phyloP scores from a whole-genome alignment of 1,140 invertebrate genomes.

The Papilio polyxenes region DNA sequence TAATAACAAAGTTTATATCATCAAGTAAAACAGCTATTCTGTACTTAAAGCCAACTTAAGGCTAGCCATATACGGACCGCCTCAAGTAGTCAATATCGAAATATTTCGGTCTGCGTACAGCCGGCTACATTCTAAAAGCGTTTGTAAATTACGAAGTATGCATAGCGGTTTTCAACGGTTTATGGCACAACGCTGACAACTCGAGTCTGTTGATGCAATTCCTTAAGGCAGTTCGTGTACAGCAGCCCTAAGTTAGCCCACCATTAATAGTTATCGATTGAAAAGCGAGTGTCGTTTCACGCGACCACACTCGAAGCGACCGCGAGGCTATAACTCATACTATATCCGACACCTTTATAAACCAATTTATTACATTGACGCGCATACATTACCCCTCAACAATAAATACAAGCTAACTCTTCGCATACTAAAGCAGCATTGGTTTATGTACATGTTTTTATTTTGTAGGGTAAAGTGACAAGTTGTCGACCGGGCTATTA shows the following conservation, averaged over 20 bases:
- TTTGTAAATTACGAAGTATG: too few species aligned
- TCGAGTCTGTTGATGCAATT: neutral
- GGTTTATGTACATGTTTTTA: constrained; percentile 24
- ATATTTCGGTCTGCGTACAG: neutral
- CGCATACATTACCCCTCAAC: constrained; percentile 19
- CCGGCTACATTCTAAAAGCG: too few species aligned
- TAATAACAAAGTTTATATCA: constrained; percentile 27
- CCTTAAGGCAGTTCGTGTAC: neutral
- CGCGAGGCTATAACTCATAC: constrained; percentile 28
- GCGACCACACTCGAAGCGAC: constrained; percentile 35
- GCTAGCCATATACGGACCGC: neutral
- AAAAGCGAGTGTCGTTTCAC: constrained; percentile 19
- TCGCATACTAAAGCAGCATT: constrained; percentile 15
- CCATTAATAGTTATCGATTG: constrained; percentile 37
- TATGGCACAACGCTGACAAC: neutral
- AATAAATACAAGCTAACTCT: neutral
- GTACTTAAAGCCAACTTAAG: constrained; percentile 6
- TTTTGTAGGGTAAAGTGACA: constrained; percentile 30
- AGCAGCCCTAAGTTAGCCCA: neutral
- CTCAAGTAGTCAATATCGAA: neutral
- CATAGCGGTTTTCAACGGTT: neutral
- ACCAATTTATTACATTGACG: constrained; percentile 31
- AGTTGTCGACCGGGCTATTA: constrained; percentile 33
- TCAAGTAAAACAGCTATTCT: constrained; percentile 34
- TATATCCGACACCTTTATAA: constrained; percentile 39